phyloP scores from a whole-genome alignment of 2,797 vertebrate genomes.

The Otolemur crassicaudatus region DNA sequence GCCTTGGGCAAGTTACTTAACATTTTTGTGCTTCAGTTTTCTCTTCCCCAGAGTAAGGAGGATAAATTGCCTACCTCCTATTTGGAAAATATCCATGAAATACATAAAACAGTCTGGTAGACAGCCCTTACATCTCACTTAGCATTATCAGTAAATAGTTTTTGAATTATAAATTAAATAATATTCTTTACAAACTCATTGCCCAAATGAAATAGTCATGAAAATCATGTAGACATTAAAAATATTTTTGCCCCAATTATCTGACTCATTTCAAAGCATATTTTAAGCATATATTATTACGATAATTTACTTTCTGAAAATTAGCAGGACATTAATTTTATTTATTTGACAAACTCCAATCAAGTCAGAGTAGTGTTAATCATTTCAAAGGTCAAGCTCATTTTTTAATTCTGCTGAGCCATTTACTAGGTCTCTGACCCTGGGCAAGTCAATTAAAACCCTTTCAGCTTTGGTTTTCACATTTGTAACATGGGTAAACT shows the following conservation, averaged over 20 bases:
- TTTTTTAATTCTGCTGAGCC: slow-evolving; percentile 34
- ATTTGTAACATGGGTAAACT: not conserved
- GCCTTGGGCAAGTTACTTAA: not conserved
- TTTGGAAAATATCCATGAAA: not conserved
- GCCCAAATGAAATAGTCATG: slow-evolving; percentile 13
- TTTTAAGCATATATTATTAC: slow-evolving; percentile 54
- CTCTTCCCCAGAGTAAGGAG: not conserved
- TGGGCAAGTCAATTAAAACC: slow-evolving; percentile 21
- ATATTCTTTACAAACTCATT: slow-evolving; percentile 6
- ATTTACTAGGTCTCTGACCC: slow-evolving; percentile 45
- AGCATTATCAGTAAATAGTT: slow-evolving; percentile 1
- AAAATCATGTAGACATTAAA: slow-evolving; percentile 37
- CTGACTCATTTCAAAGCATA: slow-evolving; percentile 33
- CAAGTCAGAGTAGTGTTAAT: not conserved
- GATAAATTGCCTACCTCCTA: not conserved
- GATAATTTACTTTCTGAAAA: slow-evolving; percentile 64
- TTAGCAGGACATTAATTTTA: slow-evolving; percentile 53
- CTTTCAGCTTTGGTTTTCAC: not conserved
- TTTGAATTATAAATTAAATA: not conserved
- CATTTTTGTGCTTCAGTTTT: slow-evolving; percentile 7
- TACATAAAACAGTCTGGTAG: not conserved
- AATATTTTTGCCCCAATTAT: slow-evolving; percentile 56
- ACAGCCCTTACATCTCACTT: not conserved
- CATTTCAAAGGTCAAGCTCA: slow-evolving; percentile 53
- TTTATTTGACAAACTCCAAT: slow-evolving; percentile 65